Evolutionary conservation across 1,140 invertebrate genomes (phyloP), one percentile per base, ranked within the genome.

Genomic region (Ctenoplectra terminalis): DNA sequence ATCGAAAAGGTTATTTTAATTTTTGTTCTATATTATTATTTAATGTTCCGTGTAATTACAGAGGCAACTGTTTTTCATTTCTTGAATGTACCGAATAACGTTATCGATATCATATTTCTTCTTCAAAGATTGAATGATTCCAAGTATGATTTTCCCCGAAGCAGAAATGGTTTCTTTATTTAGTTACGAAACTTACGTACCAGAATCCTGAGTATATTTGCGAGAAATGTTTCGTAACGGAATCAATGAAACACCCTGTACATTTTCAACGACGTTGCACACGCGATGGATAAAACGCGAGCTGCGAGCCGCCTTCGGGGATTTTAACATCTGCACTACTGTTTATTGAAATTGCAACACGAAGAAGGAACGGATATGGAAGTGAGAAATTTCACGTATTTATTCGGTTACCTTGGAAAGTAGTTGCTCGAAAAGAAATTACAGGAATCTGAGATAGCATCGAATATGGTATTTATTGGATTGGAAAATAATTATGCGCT

Each of bases 301-400:
- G 34, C 20, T 34, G 15, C 31, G 50, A 20, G 69, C 15, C 34
- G 69, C 50, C 69, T 56, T 54, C 69, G 50, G 69, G 69, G 69
- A 71, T 71, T 71, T 71, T 71, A 69, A 69, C 66, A 56, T 71
- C 50, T 54, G 69, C 50, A 26, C 48, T n/a, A 34, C 29, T 56
- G 69, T 71, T 71, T 71, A 71, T 71, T 71, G 69, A 54, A 71
- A 71, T 56, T 71, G 50, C 69, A 56, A 56, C 69, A 23, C 66
- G 48, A 66, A 43, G 26, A 67, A 20, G 17, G 20, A 13, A 13
- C 20, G 20, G 50, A 54, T 26, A 29, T 37, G 69, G 69, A 71
- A 26, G 69, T 20, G 69, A 56, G 69, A 56, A 71, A 56, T 71
- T 71, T 23, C 50, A 20, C 64, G 26, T 17, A 13, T 46, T 67